phyloP scores from a whole-genome alignment of 2,797 vertebrate genomes.

The Buceros bicornis region DNA sequence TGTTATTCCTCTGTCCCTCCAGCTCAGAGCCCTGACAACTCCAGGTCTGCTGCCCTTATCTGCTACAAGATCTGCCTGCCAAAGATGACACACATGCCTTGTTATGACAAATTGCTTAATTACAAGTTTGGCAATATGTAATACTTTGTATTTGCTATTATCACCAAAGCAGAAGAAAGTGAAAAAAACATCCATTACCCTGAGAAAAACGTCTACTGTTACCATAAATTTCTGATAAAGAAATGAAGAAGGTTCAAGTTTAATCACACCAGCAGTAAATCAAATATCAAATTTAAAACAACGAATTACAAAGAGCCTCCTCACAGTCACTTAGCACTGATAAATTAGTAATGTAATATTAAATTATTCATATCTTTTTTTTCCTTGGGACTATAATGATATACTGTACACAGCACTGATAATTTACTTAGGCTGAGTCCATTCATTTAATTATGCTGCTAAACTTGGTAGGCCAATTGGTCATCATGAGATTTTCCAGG shows the following conservation, averaged over 20 bases:
- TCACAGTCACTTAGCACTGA: conserved; percentile 83
- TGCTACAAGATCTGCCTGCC: conserved; percentile 21
- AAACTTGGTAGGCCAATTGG: conserved; percentile 88
- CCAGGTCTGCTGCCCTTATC: conserved; percentile 36
- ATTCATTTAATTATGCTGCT: conserved; percentile 89
- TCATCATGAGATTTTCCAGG: conserved; percentile 88
- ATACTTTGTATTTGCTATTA: conserved; percentile 55
- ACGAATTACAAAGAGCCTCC: conserved; percentile 82
- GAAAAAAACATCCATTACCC: conserved; percentile 50
- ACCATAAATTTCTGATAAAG: conserved; percentile 73
- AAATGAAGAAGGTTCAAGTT: conserved; percentile 78
- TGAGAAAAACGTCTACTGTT: conserved; percentile 46
- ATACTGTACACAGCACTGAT: conserved; percentile 85
- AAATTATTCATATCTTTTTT: conserved; percentile 86
- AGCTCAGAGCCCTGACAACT: not conserved
- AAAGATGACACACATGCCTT: conserved; percentile 7
- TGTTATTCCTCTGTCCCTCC: not conserved
- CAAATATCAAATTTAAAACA: conserved; percentile 85
- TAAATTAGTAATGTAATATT: conserved; percentile 87
- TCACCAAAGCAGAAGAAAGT: conserved; percentile 47
- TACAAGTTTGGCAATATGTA: conserved; percentile 55
- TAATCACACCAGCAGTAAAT: conserved; percentile 80
- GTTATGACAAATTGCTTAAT: conserved; percentile 67
- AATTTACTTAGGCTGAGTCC: conserved; percentile 88
- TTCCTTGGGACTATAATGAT: conserved; percentile 82